These are phyloP conservation scores for Pterocles burchelli DNA, from an alignment of 2,113 vertebrate genomes.

Conservation along the genomic window DNA sequence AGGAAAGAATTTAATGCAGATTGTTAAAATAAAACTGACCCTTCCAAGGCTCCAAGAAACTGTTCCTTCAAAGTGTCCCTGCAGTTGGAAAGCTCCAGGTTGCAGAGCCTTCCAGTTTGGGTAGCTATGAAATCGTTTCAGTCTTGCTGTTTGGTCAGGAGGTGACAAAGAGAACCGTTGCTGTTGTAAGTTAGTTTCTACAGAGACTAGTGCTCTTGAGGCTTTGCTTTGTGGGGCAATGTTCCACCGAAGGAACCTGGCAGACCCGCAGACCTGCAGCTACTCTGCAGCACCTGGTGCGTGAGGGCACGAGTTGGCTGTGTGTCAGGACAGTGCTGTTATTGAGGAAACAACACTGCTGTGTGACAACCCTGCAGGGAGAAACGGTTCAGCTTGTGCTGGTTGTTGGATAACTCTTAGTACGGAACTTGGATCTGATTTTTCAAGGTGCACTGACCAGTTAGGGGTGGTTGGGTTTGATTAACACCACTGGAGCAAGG, in stretches of 20 bases:
- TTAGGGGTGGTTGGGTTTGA: not conserved
- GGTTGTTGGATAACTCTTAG: not conserved
- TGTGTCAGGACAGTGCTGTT: not conserved
- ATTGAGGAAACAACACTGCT: not conserved
- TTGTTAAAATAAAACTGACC: not conserved
- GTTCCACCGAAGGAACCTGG: not conserved
- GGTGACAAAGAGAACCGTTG: fast-evolving
- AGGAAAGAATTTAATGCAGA: not conserved
- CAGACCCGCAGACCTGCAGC: not conserved
- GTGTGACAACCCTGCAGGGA: not conserved
- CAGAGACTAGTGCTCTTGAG: not conserved
- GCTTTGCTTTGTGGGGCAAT: not conserved
- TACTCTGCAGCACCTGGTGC: no score
- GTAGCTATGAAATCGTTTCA: not conserved
- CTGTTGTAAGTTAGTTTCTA: not conserved
- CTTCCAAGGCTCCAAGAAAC: not conserved
- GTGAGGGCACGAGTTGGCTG: not conserved
- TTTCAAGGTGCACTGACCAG: not conserved
- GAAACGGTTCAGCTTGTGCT: not conserved
- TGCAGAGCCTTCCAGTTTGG: not conserved
- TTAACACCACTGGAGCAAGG: not conserved
- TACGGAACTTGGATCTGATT: not conserved
- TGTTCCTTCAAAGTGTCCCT: not conserved
- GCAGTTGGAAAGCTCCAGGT: not conserved
- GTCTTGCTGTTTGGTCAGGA: not conserved